phyloP scores from a whole-genome alignment of 2,797 vertebrate genomes.

The Rachycentron canadum region DNA sequence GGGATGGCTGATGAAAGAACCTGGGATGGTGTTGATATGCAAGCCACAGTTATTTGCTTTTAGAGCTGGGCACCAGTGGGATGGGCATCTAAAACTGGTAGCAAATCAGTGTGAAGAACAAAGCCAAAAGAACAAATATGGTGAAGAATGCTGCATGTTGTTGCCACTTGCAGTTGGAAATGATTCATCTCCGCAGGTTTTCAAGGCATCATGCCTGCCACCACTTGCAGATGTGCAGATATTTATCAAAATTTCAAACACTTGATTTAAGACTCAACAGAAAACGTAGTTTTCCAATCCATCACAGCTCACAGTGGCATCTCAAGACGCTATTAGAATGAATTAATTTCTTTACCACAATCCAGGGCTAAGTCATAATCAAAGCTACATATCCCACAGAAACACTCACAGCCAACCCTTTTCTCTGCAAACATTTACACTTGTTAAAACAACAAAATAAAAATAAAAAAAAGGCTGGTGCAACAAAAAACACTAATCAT shows the following conservation, averaged over 20 bases:
- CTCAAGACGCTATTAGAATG: not conserved
- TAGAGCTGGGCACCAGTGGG: conserved; percentile 15
- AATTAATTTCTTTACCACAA: not conserved
- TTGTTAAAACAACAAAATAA: not conserved
- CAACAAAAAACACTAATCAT: not conserved
- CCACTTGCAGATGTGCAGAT: not conserved
- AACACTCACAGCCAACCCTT: not conserved
- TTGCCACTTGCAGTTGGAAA: not conserved
- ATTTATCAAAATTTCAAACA: not conserved
- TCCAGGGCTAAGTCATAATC: not conserved
- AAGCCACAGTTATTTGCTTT: conserved; percentile 16
- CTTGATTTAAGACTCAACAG: not conserved
- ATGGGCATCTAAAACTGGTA: conserved; percentile 9
- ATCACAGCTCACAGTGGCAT: not conserved
- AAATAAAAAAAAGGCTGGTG: not conserved
- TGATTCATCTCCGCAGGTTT: not conserved
- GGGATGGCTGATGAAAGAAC: conserved; percentile 27
- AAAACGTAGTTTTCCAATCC: not conserved
- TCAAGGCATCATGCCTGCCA: not conserved
- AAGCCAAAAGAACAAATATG: conserved; percentile 8
- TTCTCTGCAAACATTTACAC: not conserved
- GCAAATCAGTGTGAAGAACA: conserved; percentile 30
- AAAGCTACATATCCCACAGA: not conserved
- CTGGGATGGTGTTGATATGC: conserved; percentile 11
- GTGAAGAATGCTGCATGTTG: not conserved